Conservation (phyloP, 2,797 vertebrate genomes). For the Thaleichthys pacificus region DNA sequence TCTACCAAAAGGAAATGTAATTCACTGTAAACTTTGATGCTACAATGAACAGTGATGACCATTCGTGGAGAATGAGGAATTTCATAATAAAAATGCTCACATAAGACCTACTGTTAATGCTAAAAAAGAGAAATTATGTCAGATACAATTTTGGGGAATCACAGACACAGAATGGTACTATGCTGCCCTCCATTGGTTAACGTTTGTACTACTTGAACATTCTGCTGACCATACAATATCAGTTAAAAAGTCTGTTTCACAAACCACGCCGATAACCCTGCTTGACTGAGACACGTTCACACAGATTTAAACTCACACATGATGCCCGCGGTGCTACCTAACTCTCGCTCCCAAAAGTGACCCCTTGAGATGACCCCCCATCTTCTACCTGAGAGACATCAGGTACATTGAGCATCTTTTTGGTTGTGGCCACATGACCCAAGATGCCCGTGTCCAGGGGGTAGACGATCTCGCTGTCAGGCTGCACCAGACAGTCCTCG, state of each 20-base stretch:
- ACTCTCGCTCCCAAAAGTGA: background rate
- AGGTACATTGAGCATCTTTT: conserved; percentile 81
- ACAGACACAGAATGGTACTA: conserved; percentile 11
- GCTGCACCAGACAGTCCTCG: conserved; percentile 84
- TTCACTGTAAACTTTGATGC: conserved; percentile 23
- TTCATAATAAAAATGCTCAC: conserved; percentile 29
- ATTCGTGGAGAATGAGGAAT: conserved; percentile 16
- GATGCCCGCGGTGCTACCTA: too few relatives aligned
- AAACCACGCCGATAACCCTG: background rate
- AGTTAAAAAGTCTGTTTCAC: background rate
- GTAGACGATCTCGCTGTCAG: conserved; percentile 88
- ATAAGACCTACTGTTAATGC: conserved; percentile 47
- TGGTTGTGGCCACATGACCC: conserved; percentile 81
- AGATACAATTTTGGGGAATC: conserved; percentile 41
- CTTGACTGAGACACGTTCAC: background rate
- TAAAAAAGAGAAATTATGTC: conserved; percentile 64
- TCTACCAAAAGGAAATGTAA: too few relatives aligned
- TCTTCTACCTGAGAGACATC: conserved; percentile 75
- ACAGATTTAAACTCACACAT: too few relatives aligned
- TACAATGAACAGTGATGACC: background rate
- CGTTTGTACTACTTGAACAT: conserved; percentile 1
- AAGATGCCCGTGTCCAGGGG: conserved; percentile 87
- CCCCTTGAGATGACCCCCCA: too few relatives aligned
- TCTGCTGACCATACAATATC: background rate
- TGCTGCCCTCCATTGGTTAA: conserved; percentile 62